Evolutionary conservation across 2,888 invertebrate species (phyloP), one percentile per base, ranked within the genome.

Genomic region (Eledona agricola): DNA sequence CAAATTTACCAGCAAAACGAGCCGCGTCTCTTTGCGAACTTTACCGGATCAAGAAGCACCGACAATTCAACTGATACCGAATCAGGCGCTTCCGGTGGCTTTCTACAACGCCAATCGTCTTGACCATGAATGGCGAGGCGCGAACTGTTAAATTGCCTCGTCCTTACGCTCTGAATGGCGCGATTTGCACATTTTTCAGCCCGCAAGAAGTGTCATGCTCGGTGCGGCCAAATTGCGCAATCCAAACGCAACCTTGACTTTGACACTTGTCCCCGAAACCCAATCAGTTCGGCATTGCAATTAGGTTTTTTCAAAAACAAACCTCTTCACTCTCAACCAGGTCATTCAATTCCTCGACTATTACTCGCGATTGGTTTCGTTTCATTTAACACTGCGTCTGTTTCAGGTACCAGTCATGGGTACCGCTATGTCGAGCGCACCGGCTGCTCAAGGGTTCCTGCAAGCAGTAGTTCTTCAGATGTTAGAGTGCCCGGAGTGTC

Each of bases 391-490:
- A 35, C 13, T 4, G 4, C 9, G 26, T 38, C 25, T 32, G 57
- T 74, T 73, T 70, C 69, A 73, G 72, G 72, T 71, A 65, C 66
- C 71, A 68, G 71, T 70, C 64, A 73, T 74, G 74, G 73, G 71
- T 76, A 73, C 75, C 75, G 75, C 74, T 76, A 76, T 70, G 63
- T 67, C 65, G 67, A 70, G 66, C 63, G 65, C 64, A 63, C 63
- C 67, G 67, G 64, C 68, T 54, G 59, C 63, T 63, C 65, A 55
- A 62, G 63, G 66, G 64, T 63, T 66, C 65, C 61, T 63, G 60
- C 66, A 63, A 67, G 53, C 71, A 73, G 74, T 72, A 71, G 72
- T 75, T 72, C 74, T 72, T 72, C 72, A 65, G 71, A 70, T 70
- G 69, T 72, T 71, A 67, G 64, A 70, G 71, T 71, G 73, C 62